phyloP scores from a whole-genome alignment of 2,888 invertebrate genomes.

The Alviniconcha strummeri region DNA sequence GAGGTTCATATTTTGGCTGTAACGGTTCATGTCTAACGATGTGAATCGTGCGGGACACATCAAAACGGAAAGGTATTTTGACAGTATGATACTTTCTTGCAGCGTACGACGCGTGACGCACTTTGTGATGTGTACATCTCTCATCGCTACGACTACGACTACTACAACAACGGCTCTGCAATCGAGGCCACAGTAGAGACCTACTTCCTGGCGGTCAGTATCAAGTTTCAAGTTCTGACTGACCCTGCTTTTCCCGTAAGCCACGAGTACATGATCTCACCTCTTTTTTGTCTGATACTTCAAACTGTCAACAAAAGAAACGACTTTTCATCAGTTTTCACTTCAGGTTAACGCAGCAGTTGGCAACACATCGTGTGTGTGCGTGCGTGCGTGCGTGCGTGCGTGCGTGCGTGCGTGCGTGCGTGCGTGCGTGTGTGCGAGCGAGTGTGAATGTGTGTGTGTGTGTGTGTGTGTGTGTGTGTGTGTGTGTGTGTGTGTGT shows the following conservation, averaged over 20 bases:
- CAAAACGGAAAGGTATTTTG: too few species aligned
- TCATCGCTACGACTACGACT: conserved; percentile 18
- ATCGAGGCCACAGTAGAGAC: conserved; percentile 26
- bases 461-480: conserved; percentile 25
- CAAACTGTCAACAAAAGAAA: too few species aligned
- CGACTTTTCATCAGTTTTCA: too few species aligned
- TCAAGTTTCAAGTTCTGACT: neutral
- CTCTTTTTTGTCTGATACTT: neutral
- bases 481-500: neutral
- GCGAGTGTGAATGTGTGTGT: conserved; percentile 5
- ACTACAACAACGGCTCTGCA: conserved; percentile 15
- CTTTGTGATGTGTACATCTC: conserved; percentile 39
- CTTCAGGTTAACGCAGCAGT: too few species aligned
- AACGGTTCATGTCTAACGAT: too few species aligned
- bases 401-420: neutral
- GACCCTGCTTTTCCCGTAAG: neutral
- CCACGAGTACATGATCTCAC: neutral
- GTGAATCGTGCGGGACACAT: too few species aligned
- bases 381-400: neutral
- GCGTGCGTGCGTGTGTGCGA: neutral
- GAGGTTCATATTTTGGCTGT: too few species aligned
- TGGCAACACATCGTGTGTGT: neutral
- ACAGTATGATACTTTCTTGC: neutral
- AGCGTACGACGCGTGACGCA: conserved; percentile 32
- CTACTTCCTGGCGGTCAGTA: conserved; percentile 24